Evolutionary conservation across 2,888 invertebrate species (phyloP).

Genomic region (Brenthis ino): DNA sequence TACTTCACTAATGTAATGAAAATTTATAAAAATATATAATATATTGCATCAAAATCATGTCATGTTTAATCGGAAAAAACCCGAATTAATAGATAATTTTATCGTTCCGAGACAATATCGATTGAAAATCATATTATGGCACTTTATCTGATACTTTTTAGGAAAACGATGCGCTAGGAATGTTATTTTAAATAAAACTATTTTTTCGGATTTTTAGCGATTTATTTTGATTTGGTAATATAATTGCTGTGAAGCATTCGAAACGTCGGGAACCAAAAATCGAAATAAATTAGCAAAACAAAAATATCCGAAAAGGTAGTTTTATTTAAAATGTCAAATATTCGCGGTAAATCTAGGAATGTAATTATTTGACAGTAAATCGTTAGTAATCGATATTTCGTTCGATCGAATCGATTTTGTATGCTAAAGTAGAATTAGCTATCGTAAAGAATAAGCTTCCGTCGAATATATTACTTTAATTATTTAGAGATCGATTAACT

Average conservation of each 20-base stretch:
- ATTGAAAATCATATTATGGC: constrained; percentile 18
- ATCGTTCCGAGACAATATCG: background rate
- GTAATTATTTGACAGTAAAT: constrained; percentile 5
- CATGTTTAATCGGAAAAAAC: background rate
- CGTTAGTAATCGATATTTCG: constrained; percentile 8
- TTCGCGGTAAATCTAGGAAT: background rate
- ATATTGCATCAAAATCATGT: background rate
- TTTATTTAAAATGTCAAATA: too few species aligned
- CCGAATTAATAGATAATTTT: background rate
- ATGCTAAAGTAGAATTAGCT: background rate
- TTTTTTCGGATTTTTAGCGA: too few species aligned
- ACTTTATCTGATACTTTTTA: constrained; percentile 1
- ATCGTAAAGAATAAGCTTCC: constrained; percentile 2
- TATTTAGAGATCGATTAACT: constrained; percentile 19
- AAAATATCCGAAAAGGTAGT: too few species aligned
- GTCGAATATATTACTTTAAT: constrained; percentile 13
- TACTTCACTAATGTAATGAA: too few species aligned
- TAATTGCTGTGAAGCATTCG: too few species aligned
- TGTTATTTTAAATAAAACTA: background rate
- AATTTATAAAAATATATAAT: too few species aligned
- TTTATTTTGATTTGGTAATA: too few species aligned
- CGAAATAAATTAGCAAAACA: too few species aligned
- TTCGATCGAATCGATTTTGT: constrained; percentile 19
- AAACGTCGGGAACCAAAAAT: too few species aligned
- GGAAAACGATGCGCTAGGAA: background rate